phyloP scores from a whole-genome alignment of 2,797 vertebrate genomes.

The Acipenser ruthenus region DNA sequence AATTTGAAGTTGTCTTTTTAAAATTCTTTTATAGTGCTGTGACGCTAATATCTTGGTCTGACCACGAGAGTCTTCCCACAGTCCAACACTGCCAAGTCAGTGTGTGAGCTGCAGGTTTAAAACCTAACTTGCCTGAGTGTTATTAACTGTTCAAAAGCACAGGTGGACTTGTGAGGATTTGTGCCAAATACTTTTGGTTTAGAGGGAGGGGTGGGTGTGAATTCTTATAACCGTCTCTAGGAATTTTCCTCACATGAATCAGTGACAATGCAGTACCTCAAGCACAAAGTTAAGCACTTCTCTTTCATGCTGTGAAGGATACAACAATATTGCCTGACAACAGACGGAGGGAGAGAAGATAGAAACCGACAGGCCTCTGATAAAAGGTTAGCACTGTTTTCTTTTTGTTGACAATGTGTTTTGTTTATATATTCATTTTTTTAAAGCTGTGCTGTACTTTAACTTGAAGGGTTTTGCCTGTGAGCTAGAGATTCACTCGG shows the following conservation, averaged over 20 bases:
- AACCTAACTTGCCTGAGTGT: slow-evolving; percentile 47
- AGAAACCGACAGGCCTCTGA: slow-evolving; percentile 50
- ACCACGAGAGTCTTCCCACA: slow-evolving; percentile 7
- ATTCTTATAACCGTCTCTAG: slow-evolving; percentile 75
- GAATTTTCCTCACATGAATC: slow-evolving; percentile 78
- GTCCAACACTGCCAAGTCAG: slow-evolving; percentile 11
- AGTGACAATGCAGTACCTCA: slow-evolving; percentile 71
- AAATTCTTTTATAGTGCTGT: neutral
- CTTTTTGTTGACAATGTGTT: neutral
- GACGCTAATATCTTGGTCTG: neutral
- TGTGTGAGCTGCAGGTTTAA: slow-evolving; percentile 36
- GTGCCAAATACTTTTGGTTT: slow-evolving; percentile 93
- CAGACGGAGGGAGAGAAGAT: slow-evolving; percentile 44
- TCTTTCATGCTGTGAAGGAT: slow-evolving; percentile 48
- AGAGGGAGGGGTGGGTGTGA: slow-evolving; percentile 85
- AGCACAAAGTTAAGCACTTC: slow-evolving; percentile 54
- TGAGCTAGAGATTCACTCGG: too few species aligned
- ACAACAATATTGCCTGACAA: slow-evolving; percentile 53
- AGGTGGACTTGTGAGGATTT: slow-evolving; percentile 83
- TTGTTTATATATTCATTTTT: neutral
- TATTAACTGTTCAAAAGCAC: slow-evolving; percentile 68
- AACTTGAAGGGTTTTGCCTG: too few species aligned
- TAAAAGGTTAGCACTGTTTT: slow-evolving; percentile 62
- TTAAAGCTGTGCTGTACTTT: neutral
- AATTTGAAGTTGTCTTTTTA: slow-evolving; percentile 7